Percentiles rank a stretch among this genome's conserved stretches.
phyloP scores from a whole-genome alignment of 2,113 vertebrate genomes.

The Ellobius talpinus region DNA sequence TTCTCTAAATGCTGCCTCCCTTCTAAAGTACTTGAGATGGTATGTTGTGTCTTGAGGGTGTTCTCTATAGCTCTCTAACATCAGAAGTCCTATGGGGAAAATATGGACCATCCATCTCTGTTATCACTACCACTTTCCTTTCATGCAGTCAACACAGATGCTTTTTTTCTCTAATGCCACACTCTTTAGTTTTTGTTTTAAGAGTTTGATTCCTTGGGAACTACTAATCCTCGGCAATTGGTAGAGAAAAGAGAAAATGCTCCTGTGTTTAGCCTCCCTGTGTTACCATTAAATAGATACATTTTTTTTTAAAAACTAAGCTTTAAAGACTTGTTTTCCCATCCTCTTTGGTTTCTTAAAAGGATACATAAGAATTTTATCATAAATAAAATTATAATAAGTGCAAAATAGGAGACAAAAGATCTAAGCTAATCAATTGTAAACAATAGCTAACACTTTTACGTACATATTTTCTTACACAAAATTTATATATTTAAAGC shows the following conservation, averaged over 20 bases:
- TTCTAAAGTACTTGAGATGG: neutral
- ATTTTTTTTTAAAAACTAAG: neutral
- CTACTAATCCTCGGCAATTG: neutral
- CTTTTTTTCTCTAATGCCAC: neutral
- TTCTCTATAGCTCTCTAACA: neutral
- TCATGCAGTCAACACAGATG: neutral
- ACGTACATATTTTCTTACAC: neutral
- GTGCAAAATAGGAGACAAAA: neutral
- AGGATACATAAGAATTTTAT: constrained; percentile 4
- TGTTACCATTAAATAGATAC: neutral
- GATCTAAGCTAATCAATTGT: constrained; percentile 7
- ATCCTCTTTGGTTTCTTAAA: neutral
- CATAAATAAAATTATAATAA: neutral
- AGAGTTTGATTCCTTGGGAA: neutral
- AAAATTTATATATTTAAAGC: neutral
- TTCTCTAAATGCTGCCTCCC: neutral
- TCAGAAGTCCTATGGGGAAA: neutral
- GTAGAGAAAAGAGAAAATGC: neutral
- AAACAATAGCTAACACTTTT: neutral
- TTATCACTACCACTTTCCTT: neutral
- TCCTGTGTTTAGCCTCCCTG: neutral
- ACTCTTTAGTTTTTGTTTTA: neutral
- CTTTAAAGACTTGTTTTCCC: constrained; percentile 26
- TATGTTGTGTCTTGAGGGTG: neutral
- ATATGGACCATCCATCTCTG: neutral